Evolutionary conservation across 2,888 invertebrate genomes (phyloP), one percentile per base, ranked within the genome.

Genomic region (Xylota sylvarum): DNA sequence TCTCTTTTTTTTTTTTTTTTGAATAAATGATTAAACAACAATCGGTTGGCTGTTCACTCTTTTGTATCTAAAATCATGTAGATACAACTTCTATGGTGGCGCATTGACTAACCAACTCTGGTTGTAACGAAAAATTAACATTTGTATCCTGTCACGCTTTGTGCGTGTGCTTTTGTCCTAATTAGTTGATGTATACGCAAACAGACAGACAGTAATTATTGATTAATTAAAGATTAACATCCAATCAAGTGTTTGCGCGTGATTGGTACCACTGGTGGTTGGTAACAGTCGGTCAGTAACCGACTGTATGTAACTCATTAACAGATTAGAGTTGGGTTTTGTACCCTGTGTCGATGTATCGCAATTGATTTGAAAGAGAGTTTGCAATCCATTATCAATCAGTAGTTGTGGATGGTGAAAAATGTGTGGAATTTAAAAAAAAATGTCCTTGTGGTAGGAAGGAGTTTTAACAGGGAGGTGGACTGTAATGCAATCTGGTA

Each of bases 151-250:
- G 46, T 17, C 46, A 46, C 17, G 17, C 46, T 17, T 46, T 43
- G 14, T 14, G 14, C 14, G 9, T n/a, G 40, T 4, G 9, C 37
- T 14, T 3, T 12, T 40, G 17, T 17, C 17, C 46, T 46, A 46
- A 46, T 46, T 46, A 46, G 46, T 7, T 7, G 46, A 46, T 17
- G 46, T 46, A 14, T 14, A 46, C 46, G 7, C 9, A 17, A 46
- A 46, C 46, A 46, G 46, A 19, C 17, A 19, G 7, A 46, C 17
- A 46, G 46, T 76, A 81, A 81, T 74, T 76, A 69, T 74, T 81
- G 74, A 60, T 81, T 74, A 81, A 81, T 81, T 76, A 81, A 69
- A 64, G 69, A 81, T 81, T 76, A 69, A 74, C 67, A 74, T 81
- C 74, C 48, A 69, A 81, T 81, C 67, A 81, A 69, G 37, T 5